Base-by-base conservation (phyloP, 2,888 invertebrate species). In the Pyrocoelia pectoralis region DNA sequence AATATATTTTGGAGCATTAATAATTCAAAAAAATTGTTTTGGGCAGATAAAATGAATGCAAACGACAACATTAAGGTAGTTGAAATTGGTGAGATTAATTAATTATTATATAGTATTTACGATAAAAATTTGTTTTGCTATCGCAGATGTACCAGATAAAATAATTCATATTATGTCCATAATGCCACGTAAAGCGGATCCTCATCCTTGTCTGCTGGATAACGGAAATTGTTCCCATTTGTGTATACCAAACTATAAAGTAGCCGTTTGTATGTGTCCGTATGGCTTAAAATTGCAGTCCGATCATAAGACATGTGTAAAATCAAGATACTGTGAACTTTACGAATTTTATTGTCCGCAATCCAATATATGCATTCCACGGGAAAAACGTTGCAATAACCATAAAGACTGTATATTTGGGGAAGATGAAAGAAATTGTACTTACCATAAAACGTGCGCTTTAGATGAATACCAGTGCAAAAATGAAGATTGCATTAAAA, bases 181-280 rank as follows among this genome's bases (percentile, higher is more conserved):
- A 66, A 78, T 81, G 48, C 82, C 82, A 0, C 78, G 80, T 33
- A 66, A 49, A 71, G 74, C 51, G 5, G 57, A 74, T 57, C 70
- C 74, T 54, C 90, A 89, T 78, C 83, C 84, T 0, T 93, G 93
- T 72, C 82, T 83, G 19, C 72, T 72, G 6, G 81, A 81, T 24
- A 87, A 88, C 65, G 88, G 88, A 38, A 86, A 87, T 0, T 94
- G 94, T 73, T 88, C 90, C 1, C 90, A 93, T 76, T 79, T 93
- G 8, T 94, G 94, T 74, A 84, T 92, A 1, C 84, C 88, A 59
- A 76, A 79, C 6, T 70, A 69, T 3, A 76, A 75, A 55, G 38
- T 68, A 0, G 58, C 70, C 72, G 73, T 79, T 1, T 88, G 88
- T 69, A 80, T 82, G 1, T 95, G 95, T 75, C 91, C 94, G 0